Conservation (phyloP, 2,797 vertebrate genomes). For the Buphagus erythrorhynchus region DNA sequence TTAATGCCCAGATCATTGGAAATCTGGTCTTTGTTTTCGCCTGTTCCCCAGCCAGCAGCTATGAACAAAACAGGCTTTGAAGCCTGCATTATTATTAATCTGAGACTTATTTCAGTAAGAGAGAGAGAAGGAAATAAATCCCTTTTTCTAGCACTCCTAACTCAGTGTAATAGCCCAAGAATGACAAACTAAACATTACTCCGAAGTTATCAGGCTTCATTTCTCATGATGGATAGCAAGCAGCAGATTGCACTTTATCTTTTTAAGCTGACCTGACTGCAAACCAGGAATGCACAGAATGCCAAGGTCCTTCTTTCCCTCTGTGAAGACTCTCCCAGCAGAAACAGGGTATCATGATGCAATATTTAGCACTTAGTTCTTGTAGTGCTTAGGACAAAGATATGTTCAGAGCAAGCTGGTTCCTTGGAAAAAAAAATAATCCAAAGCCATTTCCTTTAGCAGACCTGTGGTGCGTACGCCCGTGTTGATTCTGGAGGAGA, state of each 20-base stretch:
- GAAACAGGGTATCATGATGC: background rate
- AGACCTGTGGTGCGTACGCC: background rate
- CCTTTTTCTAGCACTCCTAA: conserved; percentile 39
- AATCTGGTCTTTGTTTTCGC: conserved; percentile 39
- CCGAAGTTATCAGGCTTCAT: conserved; percentile 51
- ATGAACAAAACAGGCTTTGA: conserved; percentile 50
- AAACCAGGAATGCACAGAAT: conserved; percentile 44
- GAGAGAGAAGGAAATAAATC: conserved; percentile 42
- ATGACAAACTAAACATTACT: conserved; percentile 62
- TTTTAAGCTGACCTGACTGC: conserved; percentile 44
- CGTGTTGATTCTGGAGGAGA: background rate
- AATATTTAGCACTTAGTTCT: conserved; percentile 21
- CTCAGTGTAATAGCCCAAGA: conserved; percentile 54
- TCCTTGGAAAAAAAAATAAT: background rate
- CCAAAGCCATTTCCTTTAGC: background rate
- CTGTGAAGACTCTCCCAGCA: background rate
- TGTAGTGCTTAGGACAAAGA: background rate
- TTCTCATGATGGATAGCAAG: conserved; percentile 27
- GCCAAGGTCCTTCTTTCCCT: background rate
- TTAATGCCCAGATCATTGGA: conserved; percentile 10
- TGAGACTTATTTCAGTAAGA: conserved; percentile 32
- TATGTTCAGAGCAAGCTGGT: background rate
- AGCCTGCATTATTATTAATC: conserved; percentile 49
- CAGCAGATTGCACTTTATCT: conserved; percentile 59
- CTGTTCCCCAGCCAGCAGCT: conserved; percentile 11